phyloP scores from a whole-genome alignment of 35 echinoderm and acorn worm genomes.

The Ptychodera flava region DNA sequence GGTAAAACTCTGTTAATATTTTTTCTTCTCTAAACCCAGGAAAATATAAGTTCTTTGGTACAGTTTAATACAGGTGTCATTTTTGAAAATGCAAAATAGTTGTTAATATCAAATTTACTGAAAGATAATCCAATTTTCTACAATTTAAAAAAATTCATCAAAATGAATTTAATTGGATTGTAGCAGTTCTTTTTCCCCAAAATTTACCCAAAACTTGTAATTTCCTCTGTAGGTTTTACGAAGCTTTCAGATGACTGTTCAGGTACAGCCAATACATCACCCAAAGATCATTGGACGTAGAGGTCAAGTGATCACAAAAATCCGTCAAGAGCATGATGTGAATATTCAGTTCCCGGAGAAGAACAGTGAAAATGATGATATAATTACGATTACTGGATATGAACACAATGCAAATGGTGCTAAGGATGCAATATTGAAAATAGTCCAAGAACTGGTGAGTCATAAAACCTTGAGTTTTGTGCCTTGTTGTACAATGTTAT shows the following conservation, averaged over 20 bases:
- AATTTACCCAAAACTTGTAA: too few relatives aligned
- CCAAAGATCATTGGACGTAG: conserved; percentile 98
- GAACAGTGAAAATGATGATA: conserved; percentile 36
- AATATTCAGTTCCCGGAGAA: conserved; percentile 93
- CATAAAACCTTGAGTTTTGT: not conserved
- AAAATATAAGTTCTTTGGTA: too few relatives aligned
- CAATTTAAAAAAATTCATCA: too few relatives aligned
- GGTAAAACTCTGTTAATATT: too few relatives aligned
- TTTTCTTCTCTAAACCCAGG: too few relatives aligned
- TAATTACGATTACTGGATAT: conserved; percentile 67
- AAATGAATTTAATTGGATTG: too few relatives aligned
- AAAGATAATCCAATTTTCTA: too few relatives aligned
- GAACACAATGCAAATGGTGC: conserved; percentile 65
- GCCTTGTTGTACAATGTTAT: too few relatives aligned
- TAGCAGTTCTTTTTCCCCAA: too few relatives aligned
- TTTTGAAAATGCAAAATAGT: too few relatives aligned
- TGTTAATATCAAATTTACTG: too few relatives aligned
- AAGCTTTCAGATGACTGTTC: conserved; percentile 45
- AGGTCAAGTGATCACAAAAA: conserved; percentile 77
- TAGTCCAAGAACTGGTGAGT: conserved; percentile 88
- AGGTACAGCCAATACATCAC: conserved; percentile 72
- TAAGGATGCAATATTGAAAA: conserved; percentile 67
- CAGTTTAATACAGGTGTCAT: too few relatives aligned
- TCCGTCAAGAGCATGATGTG: conserved; percentile 69
- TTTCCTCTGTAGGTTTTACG: conserved; percentile 48